Base-by-base conservation (phyloP, 2,113 vertebrate genomes). In the Pelodiscus sinensis region DNA sequence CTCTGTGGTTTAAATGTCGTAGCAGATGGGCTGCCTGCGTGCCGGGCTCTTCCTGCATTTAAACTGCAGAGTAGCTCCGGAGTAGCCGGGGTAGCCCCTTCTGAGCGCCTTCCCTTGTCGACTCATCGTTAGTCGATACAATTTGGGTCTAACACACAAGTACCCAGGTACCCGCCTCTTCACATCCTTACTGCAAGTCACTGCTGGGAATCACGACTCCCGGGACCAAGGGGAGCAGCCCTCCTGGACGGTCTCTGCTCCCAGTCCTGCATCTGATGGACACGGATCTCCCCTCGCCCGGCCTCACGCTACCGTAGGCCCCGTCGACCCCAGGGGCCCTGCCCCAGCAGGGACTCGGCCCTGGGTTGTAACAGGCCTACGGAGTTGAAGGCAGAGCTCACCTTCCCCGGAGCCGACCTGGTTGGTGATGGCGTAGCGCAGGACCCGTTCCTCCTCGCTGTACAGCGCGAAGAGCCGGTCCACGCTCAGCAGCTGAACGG, bases 381-480 rank as follows among this genome's bases (percentile, higher is more conserved):
- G 4, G 58, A 27, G 25, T 13, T 11, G 12, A 29, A 35, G 35
- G 22, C n/a, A 11, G n/a, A 54, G 29, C 84, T 84, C 62, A 91
- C 90, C 90, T 87, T 81, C 85, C 0, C 86, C 54, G 0, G 27
- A 77, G 29, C 98, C 98, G 21, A 99, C 95, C 65, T 98, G 99
- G 97, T 98, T 99, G n/a, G 99, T 98, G 87, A 99, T 96, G 58
- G 99, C 99, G 3, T 99, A 99, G 95, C 99, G 98, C 84, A 99
- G 98, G 89, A 98, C 98, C 0, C 96, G 97, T 95, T 99, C 99
- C 16, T 98, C 98, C 57, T 96, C 88, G 2, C 98, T 98, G 6
- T 99, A 99, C 96, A 99, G 98, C 65, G 98, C 97, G 56, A 99
- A 99, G 92, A 99, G 97, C 0, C 98, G 98, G 9, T 98, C 97